These are phyloP conservation scores for Nasonia longicornis DNA, from an alignment of 1,140 invertebrate species.

Conservation along the genomic window DNA sequence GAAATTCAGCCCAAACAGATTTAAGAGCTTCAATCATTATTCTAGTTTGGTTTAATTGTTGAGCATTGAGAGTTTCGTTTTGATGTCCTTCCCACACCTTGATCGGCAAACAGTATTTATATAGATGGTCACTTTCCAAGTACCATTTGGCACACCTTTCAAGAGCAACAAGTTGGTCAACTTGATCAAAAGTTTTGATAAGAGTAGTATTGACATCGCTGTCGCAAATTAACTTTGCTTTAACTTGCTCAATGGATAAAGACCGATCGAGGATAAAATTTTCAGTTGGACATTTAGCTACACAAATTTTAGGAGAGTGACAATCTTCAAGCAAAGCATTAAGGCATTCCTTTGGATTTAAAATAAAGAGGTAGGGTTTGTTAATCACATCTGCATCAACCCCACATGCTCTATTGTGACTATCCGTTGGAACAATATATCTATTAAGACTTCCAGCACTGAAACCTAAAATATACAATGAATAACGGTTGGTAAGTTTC, in stretches of 20 bases:
- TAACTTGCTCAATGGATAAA: constrained; percentile 53
- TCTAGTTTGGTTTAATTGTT: constrained; percentile 44
- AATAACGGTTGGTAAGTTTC: background rate
- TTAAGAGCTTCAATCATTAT: background rate
- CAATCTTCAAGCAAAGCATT: constrained; percentile 70
- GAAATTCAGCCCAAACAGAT: background rate
- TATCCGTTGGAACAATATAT: constrained; percentile 75
- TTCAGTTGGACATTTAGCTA: constrained; percentile 78
- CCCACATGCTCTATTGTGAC: constrained; percentile 82
- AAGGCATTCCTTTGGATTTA: constrained; percentile 83
- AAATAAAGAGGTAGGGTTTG: constrained; percentile 84
- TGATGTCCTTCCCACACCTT: constrained; percentile 30
- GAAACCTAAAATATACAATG: constrained; percentile 12
- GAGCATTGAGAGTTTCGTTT: constrained; percentile 39
- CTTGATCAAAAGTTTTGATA: constrained; percentile 39
- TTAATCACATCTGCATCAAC: constrained; percentile 75
- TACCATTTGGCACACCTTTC: constrained; percentile 82
- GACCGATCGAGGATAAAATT: constrained; percentile 47
- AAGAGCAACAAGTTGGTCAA: constrained; percentile 66
- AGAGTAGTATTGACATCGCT: constrained; percentile 68
- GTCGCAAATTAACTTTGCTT: constrained; percentile 76
- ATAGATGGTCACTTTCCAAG: constrained; percentile 72
- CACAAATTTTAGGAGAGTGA: constrained; percentile 89
- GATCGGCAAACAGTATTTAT: constrained; percentile 50
- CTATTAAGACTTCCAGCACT: background rate